Percentiles rank a stretch among this genome's conserved stretches.
phyloP scores from a whole-genome alignment of 2,888 invertebrate species.

The Volucella inflata region DNA sequence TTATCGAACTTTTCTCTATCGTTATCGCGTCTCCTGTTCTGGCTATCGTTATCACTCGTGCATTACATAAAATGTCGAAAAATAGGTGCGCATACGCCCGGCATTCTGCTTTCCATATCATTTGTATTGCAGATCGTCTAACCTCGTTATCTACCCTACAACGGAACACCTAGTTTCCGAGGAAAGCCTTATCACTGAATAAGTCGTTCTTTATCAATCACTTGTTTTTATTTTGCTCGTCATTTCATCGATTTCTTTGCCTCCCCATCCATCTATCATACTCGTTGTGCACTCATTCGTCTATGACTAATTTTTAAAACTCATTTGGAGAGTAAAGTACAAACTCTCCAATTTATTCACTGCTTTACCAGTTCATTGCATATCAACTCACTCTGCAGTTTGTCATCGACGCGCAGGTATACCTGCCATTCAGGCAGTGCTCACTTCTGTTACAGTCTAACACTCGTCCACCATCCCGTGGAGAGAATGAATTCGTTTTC shows the following conservation, averaged over 20 bases:
- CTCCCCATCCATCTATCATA: not conserved
- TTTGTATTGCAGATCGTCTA: too few species aligned
- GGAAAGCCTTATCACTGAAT: too few species aligned
- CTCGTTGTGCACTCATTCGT: not conserved
- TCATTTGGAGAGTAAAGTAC: constrained; percentile 19
- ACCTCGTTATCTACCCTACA: too few species aligned
- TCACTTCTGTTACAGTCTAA: not conserved
- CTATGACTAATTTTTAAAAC: constrained; percentile 36
- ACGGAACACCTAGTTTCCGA: too few species aligned
- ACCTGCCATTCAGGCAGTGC: constrained; percentile 24
- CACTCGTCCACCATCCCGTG: not conserved
- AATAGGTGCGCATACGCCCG: too few species aligned
- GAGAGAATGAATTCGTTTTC: constrained; percentile 21
- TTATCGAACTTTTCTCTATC: too few species aligned
- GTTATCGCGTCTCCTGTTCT: too few species aligned
- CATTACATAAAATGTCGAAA: too few species aligned
- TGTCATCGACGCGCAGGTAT: constrained; percentile 37
- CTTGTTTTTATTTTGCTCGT: constrained; percentile 3
- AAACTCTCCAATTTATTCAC: constrained; percentile 35
- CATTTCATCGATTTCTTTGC: not conserved
- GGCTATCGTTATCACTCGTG: too few species aligned
- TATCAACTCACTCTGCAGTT: not conserved
- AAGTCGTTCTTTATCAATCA: not conserved
- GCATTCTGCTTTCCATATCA: too few species aligned
- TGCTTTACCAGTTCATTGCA: constrained; percentile 29